phyloP scores from a whole-genome alignment of 1,140 invertebrate species.

The Wiebesia pumilae region DNA sequence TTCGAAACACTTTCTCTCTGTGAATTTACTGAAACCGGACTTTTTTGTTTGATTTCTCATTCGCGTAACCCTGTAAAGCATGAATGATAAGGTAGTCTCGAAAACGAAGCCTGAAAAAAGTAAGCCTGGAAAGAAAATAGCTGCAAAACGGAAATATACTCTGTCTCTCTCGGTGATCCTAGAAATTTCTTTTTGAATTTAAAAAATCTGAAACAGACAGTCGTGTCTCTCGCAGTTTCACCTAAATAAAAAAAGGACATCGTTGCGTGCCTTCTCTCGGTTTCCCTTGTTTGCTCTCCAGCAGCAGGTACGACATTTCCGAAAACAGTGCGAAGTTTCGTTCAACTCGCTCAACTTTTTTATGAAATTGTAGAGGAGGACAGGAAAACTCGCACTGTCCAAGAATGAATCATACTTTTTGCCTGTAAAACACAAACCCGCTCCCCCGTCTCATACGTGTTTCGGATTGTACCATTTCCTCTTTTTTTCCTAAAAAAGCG shows the following conservation, averaged over 20 bases:
- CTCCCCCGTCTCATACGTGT: constrained; percentile 25
- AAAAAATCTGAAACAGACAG: constrained; percentile 49
- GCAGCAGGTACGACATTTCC: constrained; percentile 47
- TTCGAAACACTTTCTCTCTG: constrained; percentile 53
- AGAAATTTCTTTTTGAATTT: constrained; percentile 43
- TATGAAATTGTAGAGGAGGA: constrained; percentile 44
- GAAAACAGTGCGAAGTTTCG: constrained; percentile 30
- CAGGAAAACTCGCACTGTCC: constrained; percentile 31
- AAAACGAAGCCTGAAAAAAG: constrained; percentile 52
- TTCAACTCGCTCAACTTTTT: constrained; percentile 12
- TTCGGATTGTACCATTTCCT: constrained; percentile 27
- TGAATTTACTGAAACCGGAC: constrained; percentile 58
- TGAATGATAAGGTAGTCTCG: constrained; percentile 57
- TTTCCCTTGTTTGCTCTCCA: constrained; percentile 41
- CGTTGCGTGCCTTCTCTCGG: constrained; percentile 18
- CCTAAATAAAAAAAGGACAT: constrained; percentile 49
- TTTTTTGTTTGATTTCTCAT: constrained; percentile 58
- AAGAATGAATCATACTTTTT: constrained; percentile 50
- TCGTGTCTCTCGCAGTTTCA: constrained; percentile 36
- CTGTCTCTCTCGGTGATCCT: constrained; percentile 53
- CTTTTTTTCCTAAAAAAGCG: constrained; percentile 41
- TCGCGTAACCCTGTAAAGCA: constrained; percentile 70
- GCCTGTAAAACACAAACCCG: constrained; percentile 47
- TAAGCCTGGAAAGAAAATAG: constrained; percentile 74
- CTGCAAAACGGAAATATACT: constrained; percentile 70